Evolutionary conservation across 2,797 vertebrate species (phyloP).

Genomic region (Falco columbarius): DNA sequence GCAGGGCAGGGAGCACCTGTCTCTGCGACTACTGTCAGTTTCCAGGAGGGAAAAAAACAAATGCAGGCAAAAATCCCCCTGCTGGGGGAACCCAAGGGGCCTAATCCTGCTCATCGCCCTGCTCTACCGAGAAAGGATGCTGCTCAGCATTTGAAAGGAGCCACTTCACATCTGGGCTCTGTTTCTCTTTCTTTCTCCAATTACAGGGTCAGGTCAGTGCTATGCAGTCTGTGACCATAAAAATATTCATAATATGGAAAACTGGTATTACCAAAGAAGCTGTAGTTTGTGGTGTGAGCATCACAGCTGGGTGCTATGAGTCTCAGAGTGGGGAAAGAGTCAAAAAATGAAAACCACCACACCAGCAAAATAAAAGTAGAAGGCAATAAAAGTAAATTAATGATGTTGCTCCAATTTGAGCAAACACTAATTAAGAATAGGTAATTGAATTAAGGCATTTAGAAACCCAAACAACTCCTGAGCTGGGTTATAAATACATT

Average conservation of each 20-base stretch:
- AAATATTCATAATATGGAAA: neutral
- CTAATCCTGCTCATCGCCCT: neutral
- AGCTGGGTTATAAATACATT: neutral
- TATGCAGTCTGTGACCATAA: neutral
- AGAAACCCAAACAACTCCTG: neutral
- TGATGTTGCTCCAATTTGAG: slow-evolving; percentile 12
- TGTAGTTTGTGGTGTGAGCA: neutral
- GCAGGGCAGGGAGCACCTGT: neutral
- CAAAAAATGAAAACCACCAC: neutral
- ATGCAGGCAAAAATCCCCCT: neutral
- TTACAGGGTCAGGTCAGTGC: neutral
- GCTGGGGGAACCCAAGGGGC: neutral
- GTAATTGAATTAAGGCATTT: slow-evolving; percentile 53
- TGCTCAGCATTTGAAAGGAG: neutral
- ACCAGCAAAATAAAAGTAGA: slow-evolving; percentile 21
- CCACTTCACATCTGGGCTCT: neutral
- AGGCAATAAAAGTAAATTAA: slow-evolving; percentile 35
- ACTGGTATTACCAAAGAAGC: neutral
- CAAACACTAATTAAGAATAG: slow-evolving; percentile 56
- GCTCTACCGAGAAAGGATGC: neutral
- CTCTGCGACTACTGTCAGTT: neutral
- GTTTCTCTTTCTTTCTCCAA: slow-evolving; percentile 1
- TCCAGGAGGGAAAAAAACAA: neutral
- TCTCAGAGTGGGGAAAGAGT: neutral
- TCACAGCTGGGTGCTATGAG: neutral